Evolutionary conservation across 2,888 invertebrate genomes (phyloP), one percentile per base, ranked within the genome.

Genomic region (Drosophila melanosoma): DNA sequence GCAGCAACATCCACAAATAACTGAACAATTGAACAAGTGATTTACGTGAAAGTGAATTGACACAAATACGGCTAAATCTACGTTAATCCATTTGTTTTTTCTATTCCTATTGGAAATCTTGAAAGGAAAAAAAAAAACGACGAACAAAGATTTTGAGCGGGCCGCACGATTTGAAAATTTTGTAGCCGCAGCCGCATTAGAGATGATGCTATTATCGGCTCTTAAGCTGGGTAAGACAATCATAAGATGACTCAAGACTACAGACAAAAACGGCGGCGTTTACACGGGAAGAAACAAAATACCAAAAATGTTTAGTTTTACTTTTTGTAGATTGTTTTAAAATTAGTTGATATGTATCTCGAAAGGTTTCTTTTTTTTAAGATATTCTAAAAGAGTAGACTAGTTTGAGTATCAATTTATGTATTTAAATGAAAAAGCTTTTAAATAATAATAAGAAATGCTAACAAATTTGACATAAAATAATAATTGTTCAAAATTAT

Each of bases 191-290:
- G 68, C 51, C 58, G 67, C 67, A 62, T 71, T 66, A 56, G 89
- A 90, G 84, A 93, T 93, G 93, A 93, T 93, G 93, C 92, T 93
- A 73, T 85, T 93, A 89, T 93, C 93, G 81, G 92, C 93, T 74
- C 84, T 93, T 75, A 93, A 93, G 91, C 90, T 92, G 92, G 93
- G 93, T 93, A 93, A 82, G 91, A 48, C 54, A 2, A 29, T 26
- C 32, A 38, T 3, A 54, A 51, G n/a, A 72, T 58, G 60, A 65
- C 33, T 56, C 35, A 48, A 15, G 69, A 54, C 56, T 11, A 32
- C 29, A 35, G 12, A 35, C 45, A 59, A 74, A 69, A 17, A 12
- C 6, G 10, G 12, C 7, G 20, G 10, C 7, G 35, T 0, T 17
- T 54, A 54, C 36, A 54, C 26, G 36, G 26, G 8, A 45, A 23